phyloP scores from a whole-genome alignment of 2,888 invertebrate species.

The Bellardia pandia region DNA sequence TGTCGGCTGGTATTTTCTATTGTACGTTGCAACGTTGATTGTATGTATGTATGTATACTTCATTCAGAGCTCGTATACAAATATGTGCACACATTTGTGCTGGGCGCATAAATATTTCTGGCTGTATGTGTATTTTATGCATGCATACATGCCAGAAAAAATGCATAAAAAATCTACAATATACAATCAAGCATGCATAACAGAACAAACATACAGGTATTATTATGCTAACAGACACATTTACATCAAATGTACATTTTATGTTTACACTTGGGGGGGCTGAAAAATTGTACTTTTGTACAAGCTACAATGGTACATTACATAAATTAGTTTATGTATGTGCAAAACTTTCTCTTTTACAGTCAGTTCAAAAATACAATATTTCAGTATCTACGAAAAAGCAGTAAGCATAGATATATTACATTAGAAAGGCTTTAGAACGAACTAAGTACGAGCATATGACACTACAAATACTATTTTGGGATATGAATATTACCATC shows the following conservation, averaged over 20 bases:
- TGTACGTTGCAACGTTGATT: slow-evolving; percentile 19
- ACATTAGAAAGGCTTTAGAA: too few relatives aligned
- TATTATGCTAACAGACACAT: slow-evolving; percentile 53
- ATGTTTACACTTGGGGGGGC: neutral
- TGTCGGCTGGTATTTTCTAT: slow-evolving; percentile 67
- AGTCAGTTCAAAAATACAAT: neutral
- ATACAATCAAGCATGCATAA: slow-evolving; percentile 61
- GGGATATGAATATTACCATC: too few relatives aligned
- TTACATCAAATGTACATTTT: neutral
- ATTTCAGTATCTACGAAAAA: too few relatives aligned
- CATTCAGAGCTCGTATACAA: slow-evolving; percentile 42
- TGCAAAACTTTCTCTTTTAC: too few relatives aligned
- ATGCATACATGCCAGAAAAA: slow-evolving; percentile 39
- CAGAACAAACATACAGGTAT: slow-evolving; percentile 64
- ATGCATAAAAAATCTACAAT: slow-evolving; percentile 56
- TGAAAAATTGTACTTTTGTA: neutral
- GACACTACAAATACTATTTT: too few relatives aligned
- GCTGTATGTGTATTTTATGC: slow-evolving; percentile 17
- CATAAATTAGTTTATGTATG: too few relatives aligned
- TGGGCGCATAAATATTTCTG: slow-evolving; percentile 23
- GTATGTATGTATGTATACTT: slow-evolving; percentile 4
- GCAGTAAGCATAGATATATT: too few relatives aligned
- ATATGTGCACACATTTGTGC: slow-evolving; percentile 36
- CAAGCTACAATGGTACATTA: too few relatives aligned
- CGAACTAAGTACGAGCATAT: too few relatives aligned